A percentile compares a stretch with the other conserved stretches of the same genome.
phyloP scores from a whole-genome alignment of 1,140 invertebrate species.

The Drosophila asahinai region DNA sequence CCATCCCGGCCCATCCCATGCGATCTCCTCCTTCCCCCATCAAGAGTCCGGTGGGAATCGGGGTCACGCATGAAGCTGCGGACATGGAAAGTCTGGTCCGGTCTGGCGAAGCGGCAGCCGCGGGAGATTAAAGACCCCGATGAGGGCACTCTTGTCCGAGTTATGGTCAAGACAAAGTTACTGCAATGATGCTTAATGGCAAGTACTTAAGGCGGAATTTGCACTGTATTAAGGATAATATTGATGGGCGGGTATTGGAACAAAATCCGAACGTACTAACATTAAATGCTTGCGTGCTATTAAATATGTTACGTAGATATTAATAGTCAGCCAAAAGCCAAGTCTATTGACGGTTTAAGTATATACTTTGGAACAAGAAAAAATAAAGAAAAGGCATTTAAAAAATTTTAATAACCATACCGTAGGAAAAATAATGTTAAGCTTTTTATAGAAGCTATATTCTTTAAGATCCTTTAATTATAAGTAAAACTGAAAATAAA shows the following conservation, averaged over 20 bases:
- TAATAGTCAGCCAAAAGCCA: slow-evolving; percentile 1
- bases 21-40: neutral
- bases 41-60: slow-evolving; percentile 62
- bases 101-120: slow-evolving; percentile 9
- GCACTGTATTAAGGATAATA: slow-evolving; percentile 53
- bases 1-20: slow-evolving; percentile 1
- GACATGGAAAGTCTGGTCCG: slow-evolving; percentile 64
- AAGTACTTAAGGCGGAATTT: slow-evolving; percentile 50
- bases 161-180: slow-evolving; percentile 35
- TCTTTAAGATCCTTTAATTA: too few species aligned
- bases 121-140: slow-evolving; percentile 43
- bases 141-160: slow-evolving; percentile 22
- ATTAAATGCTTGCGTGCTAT: slow-evolving; percentile 21
- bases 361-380: neutral
- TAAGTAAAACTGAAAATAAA: too few species aligned
- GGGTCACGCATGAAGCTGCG: slow-evolving; percentile 70
- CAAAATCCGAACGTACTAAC: slow-evolving; percentile 1
- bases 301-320: slow-evolving; percentile 2
- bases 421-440: too few species aligned
- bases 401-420: neutral
- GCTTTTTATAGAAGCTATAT: too few species aligned
- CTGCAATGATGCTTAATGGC: slow-evolving; percentile 50
- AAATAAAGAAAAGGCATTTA: neutral
- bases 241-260: slow-evolving; percentile 11
- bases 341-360: neutral